Conservation (phyloP, 2,113 vertebrate genomes). For the Labeo catla region DNA sequence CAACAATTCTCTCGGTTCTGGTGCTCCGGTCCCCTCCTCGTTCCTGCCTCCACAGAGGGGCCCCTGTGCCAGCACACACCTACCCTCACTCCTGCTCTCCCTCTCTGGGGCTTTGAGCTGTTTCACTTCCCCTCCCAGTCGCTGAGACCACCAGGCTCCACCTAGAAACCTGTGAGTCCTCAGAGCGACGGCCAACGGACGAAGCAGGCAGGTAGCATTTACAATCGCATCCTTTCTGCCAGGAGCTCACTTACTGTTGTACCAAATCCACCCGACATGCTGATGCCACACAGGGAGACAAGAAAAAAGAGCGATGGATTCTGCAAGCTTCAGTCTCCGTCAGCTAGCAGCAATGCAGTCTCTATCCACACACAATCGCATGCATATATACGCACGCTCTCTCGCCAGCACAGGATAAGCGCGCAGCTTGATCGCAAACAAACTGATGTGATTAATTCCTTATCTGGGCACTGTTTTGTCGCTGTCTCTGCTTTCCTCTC, state of each 20-base stretch:
- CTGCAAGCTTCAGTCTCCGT: slow-evolving; percentile 42
- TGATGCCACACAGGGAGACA: slow-evolving; percentile 34
- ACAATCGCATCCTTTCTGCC: slow-evolving; percentile 30
- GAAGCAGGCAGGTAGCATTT: slow-evolving; percentile 51
- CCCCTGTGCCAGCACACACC: slow-evolving; percentile 36
- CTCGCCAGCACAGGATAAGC: slow-evolving; percentile 21
- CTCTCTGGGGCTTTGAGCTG: slow-evolving; percentile 41
- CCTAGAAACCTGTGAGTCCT: slow-evolving; percentile 56
- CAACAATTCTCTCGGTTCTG: slow-evolving; percentile 28
- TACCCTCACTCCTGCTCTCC: slow-evolving; percentile 55
- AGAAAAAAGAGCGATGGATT: slow-evolving; percentile 36
- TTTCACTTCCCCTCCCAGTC: slow-evolving; percentile 19
- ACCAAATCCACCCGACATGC: slow-evolving; percentile 48
- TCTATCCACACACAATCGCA: slow-evolving; percentile 41
- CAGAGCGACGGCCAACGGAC: neutral
- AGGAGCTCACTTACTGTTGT: slow-evolving; percentile 15
- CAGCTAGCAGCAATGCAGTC: slow-evolving; percentile 59
- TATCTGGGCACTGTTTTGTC: slow-evolving; percentile 28
- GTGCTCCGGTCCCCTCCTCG: slow-evolving; percentile 34
- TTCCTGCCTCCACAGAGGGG: slow-evolving; percentile 31
- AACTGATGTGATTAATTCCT: slow-evolving; percentile 51
- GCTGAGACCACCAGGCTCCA: slow-evolving; percentile 50
- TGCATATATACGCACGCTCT: slow-evolving; percentile 35
- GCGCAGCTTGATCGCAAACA: slow-evolving; percentile 34
- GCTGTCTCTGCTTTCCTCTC: slow-evolving; percentile 37